Conservation (phyloP, 2,113 vertebrate genomes). For the Chlorocebus sabaeus region DNA sequence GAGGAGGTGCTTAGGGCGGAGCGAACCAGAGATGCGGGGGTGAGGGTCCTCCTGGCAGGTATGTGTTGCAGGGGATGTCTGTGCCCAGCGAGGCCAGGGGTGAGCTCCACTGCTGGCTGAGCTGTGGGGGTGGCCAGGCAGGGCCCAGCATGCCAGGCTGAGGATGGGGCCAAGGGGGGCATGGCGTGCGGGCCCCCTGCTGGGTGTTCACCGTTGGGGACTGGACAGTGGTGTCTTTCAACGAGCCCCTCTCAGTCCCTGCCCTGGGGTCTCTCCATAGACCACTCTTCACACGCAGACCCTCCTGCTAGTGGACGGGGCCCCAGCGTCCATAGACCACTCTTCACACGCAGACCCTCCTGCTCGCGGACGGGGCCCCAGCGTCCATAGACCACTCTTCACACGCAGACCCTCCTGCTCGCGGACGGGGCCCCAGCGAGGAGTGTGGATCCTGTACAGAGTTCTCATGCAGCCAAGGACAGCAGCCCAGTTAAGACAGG, state of each 20-base stretch:
- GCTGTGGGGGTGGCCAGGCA: too few relatives aligned
- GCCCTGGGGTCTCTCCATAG: fast-evolving
- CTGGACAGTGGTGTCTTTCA: background rate
- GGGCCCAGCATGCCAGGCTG: background rate
- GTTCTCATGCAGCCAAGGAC: background rate
- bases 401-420: background rate
- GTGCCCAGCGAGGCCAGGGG: fast-evolving
- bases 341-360: background rate
- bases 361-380: fast-evolving
- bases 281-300: background rate
- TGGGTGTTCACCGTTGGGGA: fast-evolving
- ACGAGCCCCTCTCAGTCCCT: fast-evolving
- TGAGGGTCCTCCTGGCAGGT: background rate
- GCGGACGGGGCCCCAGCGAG: fast-evolving
- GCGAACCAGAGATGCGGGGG: background rate
- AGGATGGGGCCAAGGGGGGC: too few relatives aligned
- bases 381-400: fast-evolving
- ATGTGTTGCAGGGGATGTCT: background rate
- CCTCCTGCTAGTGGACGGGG: fast-evolving
- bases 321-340: fast-evolving
- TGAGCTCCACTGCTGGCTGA: background rate
- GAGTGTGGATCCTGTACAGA: fast-evolving
- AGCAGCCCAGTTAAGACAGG: background rate
- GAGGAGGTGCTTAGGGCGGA: background rate
- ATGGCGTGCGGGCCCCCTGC: background rate